A percentile compares a stretch with the other conserved stretches of the same genome.
Evolutionary conservation across 1,140 invertebrate species (phyloP).

Genomic region (Diorhabda elongata): DNA sequence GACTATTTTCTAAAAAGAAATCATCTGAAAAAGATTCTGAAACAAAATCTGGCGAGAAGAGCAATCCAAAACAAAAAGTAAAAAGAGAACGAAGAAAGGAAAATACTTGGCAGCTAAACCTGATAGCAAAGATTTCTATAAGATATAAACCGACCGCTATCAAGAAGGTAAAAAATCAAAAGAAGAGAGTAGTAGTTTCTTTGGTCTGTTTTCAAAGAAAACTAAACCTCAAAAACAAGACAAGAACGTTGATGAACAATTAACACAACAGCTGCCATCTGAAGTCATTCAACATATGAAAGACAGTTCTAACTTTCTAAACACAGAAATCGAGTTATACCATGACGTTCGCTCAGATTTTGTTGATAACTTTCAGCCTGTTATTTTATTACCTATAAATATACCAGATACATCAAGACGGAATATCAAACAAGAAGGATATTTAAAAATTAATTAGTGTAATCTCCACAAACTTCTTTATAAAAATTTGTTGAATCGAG

Average conservation of each 20-base stretch:
- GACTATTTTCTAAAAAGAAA: conserved; percentile 29
- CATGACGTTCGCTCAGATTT: conserved; percentile 24
- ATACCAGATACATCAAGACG: not conserved
- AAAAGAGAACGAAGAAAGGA: conserved; percentile 13
- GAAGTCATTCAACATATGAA: conserved; percentile 9
- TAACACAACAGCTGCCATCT: not conserved
- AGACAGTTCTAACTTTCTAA: conserved; percentile 29
- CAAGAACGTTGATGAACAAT: conserved; percentile 13
- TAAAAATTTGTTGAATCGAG: no score
- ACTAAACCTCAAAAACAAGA: conserved; percentile 26
- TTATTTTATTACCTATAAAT: not conserved
- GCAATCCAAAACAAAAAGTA: conserved; percentile 14
- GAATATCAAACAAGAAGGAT: no score
- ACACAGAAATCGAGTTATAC: conserved; percentile 30
- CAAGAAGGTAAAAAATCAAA: conserved; percentile 22
- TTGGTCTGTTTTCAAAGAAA: conserved; percentile 30
- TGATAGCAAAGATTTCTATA: conserved; percentile 33
- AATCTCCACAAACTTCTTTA: no score
- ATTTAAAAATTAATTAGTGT: no score
- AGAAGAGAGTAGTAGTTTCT: conserved; percentile 28
- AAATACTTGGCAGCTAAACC: conserved; percentile 4
- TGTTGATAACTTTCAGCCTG: not conserved
- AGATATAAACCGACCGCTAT: conserved; percentile 33
- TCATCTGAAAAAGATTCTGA: conserved; percentile 24
- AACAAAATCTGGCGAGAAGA: conserved; percentile 3